phyloP scores from a whole-genome alignment of 2,797 vertebrate genomes.

The Rhinella marina region DNA sequence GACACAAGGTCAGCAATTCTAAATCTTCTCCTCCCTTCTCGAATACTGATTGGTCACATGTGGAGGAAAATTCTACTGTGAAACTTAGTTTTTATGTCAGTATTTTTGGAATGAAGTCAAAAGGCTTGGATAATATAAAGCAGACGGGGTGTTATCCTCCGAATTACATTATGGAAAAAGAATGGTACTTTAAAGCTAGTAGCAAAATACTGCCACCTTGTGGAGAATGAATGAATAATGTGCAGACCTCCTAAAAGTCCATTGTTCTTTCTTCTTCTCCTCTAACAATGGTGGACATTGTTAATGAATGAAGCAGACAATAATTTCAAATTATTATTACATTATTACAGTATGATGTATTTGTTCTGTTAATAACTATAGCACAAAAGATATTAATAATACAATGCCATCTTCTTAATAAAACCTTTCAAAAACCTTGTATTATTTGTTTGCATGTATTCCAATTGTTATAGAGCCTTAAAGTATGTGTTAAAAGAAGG shows the following conservation, averaged over 20 bases:
- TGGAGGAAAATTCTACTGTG: conserved; percentile 54
- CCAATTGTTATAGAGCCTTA: too few species aligned
- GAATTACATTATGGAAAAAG: background rate
- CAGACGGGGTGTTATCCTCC: conserved; percentile 47
- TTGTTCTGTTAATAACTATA: background rate
- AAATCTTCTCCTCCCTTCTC: background rate
- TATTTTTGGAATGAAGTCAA: conserved; percentile 49
- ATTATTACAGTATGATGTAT: background rate
- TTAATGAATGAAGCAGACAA: background rate
- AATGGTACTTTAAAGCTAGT: background rate
- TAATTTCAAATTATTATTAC: too few species aligned
- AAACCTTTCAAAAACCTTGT: background rate
- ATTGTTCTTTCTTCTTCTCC: background rate
- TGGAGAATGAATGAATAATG: conserved; percentile 3
- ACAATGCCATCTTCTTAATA: background rate
- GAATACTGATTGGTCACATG: conserved; percentile 54
- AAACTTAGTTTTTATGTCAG: conserved; percentile 54
- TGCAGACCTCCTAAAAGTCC: background rate
- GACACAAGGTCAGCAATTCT: conserved; percentile 53
- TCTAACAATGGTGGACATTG: background rate
- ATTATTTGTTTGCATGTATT: background rate
- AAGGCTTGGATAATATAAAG: conserved; percentile 51
- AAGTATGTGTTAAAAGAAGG: too few species aligned
- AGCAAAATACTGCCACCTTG: conserved; percentile 37
- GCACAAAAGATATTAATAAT: background rate